phyloP scores from a whole-genome alignment of 2,113 vertebrate genomes.

The Cairina moschata region DNA sequence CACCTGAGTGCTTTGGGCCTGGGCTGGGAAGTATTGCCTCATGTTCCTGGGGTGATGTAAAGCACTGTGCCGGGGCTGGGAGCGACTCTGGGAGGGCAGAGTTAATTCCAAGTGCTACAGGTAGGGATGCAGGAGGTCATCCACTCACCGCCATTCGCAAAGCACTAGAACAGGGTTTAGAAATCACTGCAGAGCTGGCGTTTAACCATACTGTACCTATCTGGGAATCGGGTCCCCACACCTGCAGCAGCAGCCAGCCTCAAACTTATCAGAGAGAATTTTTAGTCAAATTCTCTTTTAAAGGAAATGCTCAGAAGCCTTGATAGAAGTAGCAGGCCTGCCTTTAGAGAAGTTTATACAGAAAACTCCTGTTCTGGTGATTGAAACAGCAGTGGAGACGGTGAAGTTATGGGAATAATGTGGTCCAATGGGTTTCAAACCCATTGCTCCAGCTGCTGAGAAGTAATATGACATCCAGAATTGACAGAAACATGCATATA shows the following conservation, averaged over 20 bases:
- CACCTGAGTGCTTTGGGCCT: neutral
- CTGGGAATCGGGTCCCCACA: fast-evolving
- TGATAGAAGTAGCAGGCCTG: no score
- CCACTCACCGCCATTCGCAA: neutral
- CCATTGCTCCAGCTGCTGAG: neutral
- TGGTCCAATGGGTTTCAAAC: neutral
- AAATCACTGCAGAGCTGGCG: neutral
- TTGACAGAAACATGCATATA: neutral
- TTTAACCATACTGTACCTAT: neutral
- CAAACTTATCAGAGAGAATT: neutral
- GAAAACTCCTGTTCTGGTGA: neutral
- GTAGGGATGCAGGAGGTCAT: neutral
- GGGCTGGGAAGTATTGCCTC: neutral
- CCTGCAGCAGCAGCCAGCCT: neutral
- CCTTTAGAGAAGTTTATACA: neutral
- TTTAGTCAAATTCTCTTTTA: neutral
- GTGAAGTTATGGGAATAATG: neutral
- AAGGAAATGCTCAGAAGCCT: neutral
- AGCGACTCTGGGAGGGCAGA: neutral
- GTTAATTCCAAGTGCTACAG: neutral
- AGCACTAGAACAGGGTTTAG: neutral
- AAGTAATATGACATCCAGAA: neutral
- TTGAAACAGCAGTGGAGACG: neutral
- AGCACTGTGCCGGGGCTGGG: neutral
- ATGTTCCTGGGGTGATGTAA: neutral